Evolutionary conservation across 1,140 invertebrate genomes (phyloP).

Genomic region (Scaptomyza montana): DNA sequence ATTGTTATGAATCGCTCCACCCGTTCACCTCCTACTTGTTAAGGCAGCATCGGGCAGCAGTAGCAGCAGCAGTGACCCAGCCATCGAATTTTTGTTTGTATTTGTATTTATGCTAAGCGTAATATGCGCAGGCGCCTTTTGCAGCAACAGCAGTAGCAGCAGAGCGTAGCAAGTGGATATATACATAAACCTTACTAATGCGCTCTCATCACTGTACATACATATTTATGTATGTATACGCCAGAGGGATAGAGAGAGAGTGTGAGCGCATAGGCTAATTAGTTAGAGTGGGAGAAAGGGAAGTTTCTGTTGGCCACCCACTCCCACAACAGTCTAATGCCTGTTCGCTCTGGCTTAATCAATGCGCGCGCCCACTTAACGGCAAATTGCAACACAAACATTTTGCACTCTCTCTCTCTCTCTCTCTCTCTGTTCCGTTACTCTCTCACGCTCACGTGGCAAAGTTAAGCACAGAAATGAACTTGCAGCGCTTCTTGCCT

Average conservation of each 20-base stretch:
- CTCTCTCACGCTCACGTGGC: slow-evolving; percentile 35
- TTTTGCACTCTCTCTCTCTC: slow-evolving; percentile 3
- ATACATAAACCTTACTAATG: slow-evolving; percentile 8
- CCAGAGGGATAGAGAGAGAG: slow-evolving; percentile 14
- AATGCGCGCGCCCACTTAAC: slow-evolving; percentile 33
- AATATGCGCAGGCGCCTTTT: slow-evolving; percentile 38
- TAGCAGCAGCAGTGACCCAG: slow-evolving; percentile 27
- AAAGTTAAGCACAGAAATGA: slow-evolving; percentile 30
- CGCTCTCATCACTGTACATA: slow-evolving; percentile 14
- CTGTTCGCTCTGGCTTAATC: slow-evolving; percentile 20
- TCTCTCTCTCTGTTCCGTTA: background rate
- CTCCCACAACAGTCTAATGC: background rate
- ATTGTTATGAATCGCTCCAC: slow-evolving; percentile 29
- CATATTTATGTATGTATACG: slow-evolving; percentile 50
- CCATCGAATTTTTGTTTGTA: slow-evolving; percentile 17
- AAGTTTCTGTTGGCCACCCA: background rate
- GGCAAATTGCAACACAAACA: slow-evolving; percentile 45
- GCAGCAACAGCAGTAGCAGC: slow-evolving; percentile 1
- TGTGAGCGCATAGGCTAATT: slow-evolving; percentile 28
- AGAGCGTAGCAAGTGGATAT: slow-evolving; percentile 6
- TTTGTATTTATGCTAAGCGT: slow-evolving; percentile 38
- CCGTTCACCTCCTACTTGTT: background rate
- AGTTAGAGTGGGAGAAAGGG: slow-evolving; percentile 2
- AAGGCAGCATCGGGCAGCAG: background rate
- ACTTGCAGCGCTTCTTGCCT: slow-evolving; percentile 17